phyloP scores from a whole-genome alignment of 2,888 invertebrate genomes.

The Leucoma salicis region DNA sequence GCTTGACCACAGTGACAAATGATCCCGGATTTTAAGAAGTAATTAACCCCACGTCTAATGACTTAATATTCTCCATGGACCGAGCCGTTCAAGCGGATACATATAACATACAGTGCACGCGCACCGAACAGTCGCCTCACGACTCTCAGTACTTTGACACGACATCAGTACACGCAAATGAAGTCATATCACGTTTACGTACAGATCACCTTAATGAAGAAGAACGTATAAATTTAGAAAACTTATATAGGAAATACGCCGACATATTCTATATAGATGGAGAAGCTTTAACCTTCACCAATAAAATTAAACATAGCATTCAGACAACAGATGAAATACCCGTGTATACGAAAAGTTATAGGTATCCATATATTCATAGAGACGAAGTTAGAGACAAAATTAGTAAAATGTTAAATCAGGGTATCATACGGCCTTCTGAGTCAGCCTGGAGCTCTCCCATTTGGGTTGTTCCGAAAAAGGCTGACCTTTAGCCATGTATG shows the following conservation, averaged over 20 bases:
- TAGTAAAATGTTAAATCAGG: constrained; percentile 1
- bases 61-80: too few species aligned
- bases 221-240: background rate
- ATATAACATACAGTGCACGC: too few species aligned
- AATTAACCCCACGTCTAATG: too few species aligned
- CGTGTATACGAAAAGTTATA: background rate
- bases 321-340: background rate
- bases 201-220: background rate
- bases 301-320: background rate
- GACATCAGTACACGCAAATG: background rate
- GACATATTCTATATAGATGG: background rate
- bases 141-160: too few species aligned
- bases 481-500: too few species aligned
- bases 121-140: too few species aligned
- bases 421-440: background rate
- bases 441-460: constrained; percentile 1
- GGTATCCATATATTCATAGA: constrained; percentile 1
- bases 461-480: background rate
- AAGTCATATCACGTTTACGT: background rate
- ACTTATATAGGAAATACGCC: background rate
- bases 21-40: too few species aligned
- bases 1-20: too few species aligned
- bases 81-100: too few species aligned
- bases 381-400: constrained; percentile 2
- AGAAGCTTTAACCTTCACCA: background rate